phyloP scores from a whole-genome alignment of 2,888 invertebrate species.

The Apantesis nais region DNA sequence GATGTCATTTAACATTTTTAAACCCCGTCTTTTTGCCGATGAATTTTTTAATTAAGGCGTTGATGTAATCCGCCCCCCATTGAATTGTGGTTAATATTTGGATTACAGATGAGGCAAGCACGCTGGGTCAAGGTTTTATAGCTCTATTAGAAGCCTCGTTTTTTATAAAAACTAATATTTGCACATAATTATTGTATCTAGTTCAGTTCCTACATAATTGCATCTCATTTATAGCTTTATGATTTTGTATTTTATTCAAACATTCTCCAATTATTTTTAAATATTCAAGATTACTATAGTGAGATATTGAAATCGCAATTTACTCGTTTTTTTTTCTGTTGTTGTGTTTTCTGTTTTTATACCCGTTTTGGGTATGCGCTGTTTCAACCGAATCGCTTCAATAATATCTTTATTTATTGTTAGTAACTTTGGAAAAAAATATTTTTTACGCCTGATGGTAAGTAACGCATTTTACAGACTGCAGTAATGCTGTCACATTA shows the following conservation, averaged over 20 bases:
- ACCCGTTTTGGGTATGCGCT: no score
- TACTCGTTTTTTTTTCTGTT: no score
- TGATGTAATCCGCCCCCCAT: no score
- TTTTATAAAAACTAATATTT: neutral
- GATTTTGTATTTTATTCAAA: neutral
- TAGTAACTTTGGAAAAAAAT: neutral
- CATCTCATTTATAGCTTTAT: neutral
- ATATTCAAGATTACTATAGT: neutral
- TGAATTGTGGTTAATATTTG: constrained; percentile 12
- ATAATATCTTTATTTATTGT: neutral
- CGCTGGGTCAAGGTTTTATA: constrained; percentile 10
- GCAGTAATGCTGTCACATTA: no score
- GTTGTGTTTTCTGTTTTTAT: no score
- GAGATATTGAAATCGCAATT: no score
- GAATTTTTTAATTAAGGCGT: no score
- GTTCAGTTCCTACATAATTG: neutral
- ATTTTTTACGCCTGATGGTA: neutral
- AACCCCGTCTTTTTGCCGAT: no score
- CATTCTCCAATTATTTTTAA: neutral
- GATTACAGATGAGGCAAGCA: constrained; percentile 11
- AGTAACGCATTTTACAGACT: neutral
- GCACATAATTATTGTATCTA: neutral
- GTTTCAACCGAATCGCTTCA: no score
- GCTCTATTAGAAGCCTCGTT: neutral
- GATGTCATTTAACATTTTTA: no score